phyloP scores from a whole-genome alignment of 2,888 invertebrate species.

The Halictus quadricinctus region DNA sequence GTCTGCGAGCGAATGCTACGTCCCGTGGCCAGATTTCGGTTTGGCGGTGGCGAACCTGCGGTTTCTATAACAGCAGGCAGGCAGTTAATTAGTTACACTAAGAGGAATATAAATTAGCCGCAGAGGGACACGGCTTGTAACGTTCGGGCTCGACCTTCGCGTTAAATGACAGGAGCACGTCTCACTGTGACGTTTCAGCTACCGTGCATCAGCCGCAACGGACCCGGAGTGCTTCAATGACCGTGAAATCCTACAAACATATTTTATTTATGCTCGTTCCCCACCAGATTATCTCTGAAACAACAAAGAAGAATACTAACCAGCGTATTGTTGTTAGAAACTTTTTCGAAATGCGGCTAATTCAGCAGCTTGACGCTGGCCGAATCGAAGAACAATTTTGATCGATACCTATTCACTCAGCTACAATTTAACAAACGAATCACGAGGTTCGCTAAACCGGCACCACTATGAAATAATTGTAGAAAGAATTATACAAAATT shows the following conservation, averaged over 20 bases:
- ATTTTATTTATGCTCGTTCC: background rate
- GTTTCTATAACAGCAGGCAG: slow-evolving; percentile 34
- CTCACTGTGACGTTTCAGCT: background rate
- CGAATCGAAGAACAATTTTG: background rate
- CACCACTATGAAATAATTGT: too few relatives aligned
- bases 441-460: too few relatives aligned
- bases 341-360: background rate
- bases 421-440: too few relatives aligned
- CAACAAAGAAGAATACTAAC: background rate
- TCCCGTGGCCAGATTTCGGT: slow-evolving; percentile 34
- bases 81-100: slow-evolving; percentile 58
- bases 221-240: background rate
- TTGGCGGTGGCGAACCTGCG: slow-evolving; percentile 37
- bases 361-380: too few relatives aligned
- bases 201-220: background rate
- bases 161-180: background rate
- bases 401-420: background rate
- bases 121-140: slow-evolving; percentile 2
- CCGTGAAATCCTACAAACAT: background rate
- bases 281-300: background rate
- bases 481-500: background rate
- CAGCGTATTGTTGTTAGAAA: background rate
- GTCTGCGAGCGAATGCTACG: background rate
- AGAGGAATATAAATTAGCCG: slow-evolving; percentile 53
- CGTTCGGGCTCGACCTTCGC: background rate